A percentile compares a stretch with the other conserved stretches of the same genome.
Conservation (phyloP, 2,888 invertebrate genomes). For the Crocallis elinguaria region DNA sequence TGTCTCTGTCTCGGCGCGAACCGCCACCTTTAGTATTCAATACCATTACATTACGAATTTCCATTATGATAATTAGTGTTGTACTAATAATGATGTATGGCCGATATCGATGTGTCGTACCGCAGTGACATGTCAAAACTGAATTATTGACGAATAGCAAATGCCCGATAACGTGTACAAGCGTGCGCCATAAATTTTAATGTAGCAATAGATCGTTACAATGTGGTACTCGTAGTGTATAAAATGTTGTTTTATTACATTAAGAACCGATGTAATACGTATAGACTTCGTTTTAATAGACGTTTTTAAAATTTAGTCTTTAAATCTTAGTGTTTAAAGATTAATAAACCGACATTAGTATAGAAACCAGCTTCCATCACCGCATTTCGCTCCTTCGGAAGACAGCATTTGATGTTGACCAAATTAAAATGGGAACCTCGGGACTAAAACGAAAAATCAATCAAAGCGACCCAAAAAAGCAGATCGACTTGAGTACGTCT, state of each 20-base stretch:
- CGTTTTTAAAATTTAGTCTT: too few species aligned
- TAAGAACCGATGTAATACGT: not conserved
- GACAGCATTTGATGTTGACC: too few species aligned
- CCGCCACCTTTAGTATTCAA: constrained; percentile 1
- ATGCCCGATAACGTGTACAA: constrained; percentile 18
- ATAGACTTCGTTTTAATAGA: too few species aligned
- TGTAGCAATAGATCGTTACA: constrained; percentile 19
- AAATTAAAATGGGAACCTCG: too few species aligned
- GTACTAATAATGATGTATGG: constrained; percentile 21
- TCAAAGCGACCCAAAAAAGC: too few species aligned
- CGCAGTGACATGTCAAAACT: constrained; percentile 19
- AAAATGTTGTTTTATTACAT: constrained; percentile 15
- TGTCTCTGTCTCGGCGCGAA: too few species aligned
- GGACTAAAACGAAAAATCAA: too few species aligned
- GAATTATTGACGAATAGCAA: constrained; percentile 22
- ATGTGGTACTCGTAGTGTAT: constrained; percentile 22
- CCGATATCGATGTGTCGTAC: constrained; percentile 12
- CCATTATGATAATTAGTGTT: constrained; percentile 23
- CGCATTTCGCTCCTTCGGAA: too few species aligned
- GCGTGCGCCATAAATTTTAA: constrained; percentile 22
- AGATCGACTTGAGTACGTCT: too few species aligned
- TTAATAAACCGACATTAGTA: too few species aligned
- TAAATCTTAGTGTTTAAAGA: not conserved
- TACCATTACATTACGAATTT: constrained; percentile 17
- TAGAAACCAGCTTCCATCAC: too few species aligned